Conservation (phyloP, 1,140 invertebrate genomes). For the Drosophila nigromelanica region DNA sequence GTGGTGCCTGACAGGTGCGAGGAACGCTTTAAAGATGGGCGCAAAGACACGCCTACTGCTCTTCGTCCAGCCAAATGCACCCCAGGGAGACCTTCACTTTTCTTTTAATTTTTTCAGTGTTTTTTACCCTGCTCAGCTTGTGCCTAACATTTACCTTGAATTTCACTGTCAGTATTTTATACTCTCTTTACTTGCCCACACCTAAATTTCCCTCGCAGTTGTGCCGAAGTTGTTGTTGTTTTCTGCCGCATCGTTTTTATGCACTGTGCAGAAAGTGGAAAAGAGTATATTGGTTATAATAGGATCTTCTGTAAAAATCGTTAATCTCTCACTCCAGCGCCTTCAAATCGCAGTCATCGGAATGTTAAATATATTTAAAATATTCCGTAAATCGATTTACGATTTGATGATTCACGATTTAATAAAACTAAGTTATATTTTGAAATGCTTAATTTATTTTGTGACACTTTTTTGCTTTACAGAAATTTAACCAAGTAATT, state of each 20-base stretch:
- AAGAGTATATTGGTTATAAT: too few species aligned
- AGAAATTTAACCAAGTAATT: too few species aligned
- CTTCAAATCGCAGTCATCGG: too few species aligned
- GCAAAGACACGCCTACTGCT: slow-evolving; percentile 25
- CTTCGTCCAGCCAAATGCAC: slow-evolving; percentile 51
- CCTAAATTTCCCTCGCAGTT: slow-evolving; percentile 59
- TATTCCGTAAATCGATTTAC: too few species aligned
- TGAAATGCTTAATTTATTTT: too few species aligned
- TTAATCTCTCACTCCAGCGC: too few species aligned
- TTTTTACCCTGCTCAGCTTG: slow-evolving; percentile 29
- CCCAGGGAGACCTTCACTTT: slow-evolving; percentile 50
- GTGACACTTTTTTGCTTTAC: too few species aligned
- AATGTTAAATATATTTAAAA: too few species aligned
- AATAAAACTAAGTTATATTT: too few species aligned
- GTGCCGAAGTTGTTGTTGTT: slow-evolving; percentile 44
- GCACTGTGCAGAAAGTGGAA: too few species aligned
- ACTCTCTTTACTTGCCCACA: slow-evolving; percentile 13
- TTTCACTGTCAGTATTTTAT: slow-evolving; percentile 49
- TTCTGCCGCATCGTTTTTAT: slow-evolving; percentile 17
- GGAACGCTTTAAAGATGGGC: slow-evolving; percentile 33
- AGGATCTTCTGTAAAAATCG: too few species aligned
- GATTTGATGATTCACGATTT: too few species aligned
- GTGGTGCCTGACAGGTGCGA: slow-evolving; percentile 60
- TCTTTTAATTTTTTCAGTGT: slow-evolving; percentile 28
- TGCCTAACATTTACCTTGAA: slow-evolving; percentile 74